Evolutionary conservation across 2,113 vertebrate genomes (phyloP).

Genomic region (Cyanocitta stelleri): DNA sequence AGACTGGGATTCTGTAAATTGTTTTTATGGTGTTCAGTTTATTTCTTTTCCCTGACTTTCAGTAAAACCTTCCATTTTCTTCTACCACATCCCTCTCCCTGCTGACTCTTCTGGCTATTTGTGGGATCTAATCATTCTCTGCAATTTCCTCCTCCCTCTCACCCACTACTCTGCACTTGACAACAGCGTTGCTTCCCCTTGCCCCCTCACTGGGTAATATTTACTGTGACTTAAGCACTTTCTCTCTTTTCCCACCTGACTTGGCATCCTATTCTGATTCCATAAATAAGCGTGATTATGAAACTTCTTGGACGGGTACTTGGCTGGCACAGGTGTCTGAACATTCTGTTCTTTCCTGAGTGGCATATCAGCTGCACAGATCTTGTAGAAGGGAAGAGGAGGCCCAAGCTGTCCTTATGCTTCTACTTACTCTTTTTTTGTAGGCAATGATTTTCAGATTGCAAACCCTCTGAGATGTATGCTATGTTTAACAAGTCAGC

Average conservation of each 20-base stretch:
- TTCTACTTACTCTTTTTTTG: slow-evolving; percentile 8
- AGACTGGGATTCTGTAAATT: background rate
- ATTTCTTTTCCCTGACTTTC: slow-evolving; percentile 46
- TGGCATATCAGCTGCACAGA: background rate
- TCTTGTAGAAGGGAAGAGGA: background rate
- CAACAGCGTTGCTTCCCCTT: background rate
- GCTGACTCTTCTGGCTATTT: background rate
- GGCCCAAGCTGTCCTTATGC: background rate
- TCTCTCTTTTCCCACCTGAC: slow-evolving; percentile 56
- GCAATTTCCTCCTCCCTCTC: slow-evolving; percentile 30
- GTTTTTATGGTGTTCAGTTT: slow-evolving; percentile 30
- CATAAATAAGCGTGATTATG: background rate
- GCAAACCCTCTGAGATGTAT: background rate
- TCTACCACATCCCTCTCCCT: background rate
- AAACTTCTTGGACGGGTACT: background rate
- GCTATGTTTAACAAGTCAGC: background rate
- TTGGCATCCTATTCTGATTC: slow-evolving; percentile 41
- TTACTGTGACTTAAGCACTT: background rate
- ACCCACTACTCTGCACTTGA: background rate
- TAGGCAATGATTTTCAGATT: background rate
- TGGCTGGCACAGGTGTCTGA: slow-evolving; percentile 38
- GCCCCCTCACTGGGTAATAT: background rate
- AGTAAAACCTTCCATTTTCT: slow-evolving; percentile 1
- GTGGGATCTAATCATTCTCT: background rate
- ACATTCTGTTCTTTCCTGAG: slow-evolving; percentile 17